These are phyloP conservation scores for Troglohyphantes excavatus DNA, from an alignment of 2,888 invertebrate genomes.

Conservation along the genomic window DNA sequence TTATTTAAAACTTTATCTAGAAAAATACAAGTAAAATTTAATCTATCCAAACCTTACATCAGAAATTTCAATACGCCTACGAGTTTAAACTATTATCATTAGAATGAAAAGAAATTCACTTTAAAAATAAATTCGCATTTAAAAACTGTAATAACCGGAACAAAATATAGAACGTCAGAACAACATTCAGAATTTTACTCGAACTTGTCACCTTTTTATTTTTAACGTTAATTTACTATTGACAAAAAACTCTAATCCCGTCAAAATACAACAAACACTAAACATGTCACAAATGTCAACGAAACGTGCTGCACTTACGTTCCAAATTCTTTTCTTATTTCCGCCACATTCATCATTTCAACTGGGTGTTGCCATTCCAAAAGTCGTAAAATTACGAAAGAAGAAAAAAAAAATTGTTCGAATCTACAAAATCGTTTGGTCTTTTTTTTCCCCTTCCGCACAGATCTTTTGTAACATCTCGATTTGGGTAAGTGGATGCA, in stretches of 20 bases:
- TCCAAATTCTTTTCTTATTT: not conserved
- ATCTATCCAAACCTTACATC: too few species aligned
- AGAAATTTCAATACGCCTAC: too few species aligned
- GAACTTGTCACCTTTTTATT: not conserved
- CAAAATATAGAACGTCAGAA: not conserved
- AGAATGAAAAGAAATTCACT: too few species aligned
- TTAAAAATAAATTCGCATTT: too few species aligned
- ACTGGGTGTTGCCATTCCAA: slow-evolving; percentile 22
- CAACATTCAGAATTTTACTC: not conserved
- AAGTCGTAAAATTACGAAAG: not conserved
- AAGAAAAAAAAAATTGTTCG: slow-evolving; percentile 10
- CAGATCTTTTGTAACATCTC: slow-evolving; percentile 7
- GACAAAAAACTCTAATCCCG: not conserved
- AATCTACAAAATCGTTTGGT: slow-evolving; percentile 9
- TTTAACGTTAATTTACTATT: not conserved
- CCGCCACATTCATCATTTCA: not conserved
- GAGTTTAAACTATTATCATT: too few species aligned
- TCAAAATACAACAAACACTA: not conserved
- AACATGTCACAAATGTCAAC: not conserved
- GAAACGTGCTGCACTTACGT: not conserved
- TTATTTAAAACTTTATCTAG: too few species aligned
- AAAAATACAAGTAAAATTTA: too few species aligned
- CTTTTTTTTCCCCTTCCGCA: too few species aligned
- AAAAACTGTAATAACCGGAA: too few species aligned
- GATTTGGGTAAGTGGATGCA: slow-evolving; percentile 10